Percentiles rank a stretch among this genome's conserved stretches.
Evolutionary conservation across 2,888 invertebrate genomes (phyloP).

Genomic region (Tetanocera ferruginea): DNA sequence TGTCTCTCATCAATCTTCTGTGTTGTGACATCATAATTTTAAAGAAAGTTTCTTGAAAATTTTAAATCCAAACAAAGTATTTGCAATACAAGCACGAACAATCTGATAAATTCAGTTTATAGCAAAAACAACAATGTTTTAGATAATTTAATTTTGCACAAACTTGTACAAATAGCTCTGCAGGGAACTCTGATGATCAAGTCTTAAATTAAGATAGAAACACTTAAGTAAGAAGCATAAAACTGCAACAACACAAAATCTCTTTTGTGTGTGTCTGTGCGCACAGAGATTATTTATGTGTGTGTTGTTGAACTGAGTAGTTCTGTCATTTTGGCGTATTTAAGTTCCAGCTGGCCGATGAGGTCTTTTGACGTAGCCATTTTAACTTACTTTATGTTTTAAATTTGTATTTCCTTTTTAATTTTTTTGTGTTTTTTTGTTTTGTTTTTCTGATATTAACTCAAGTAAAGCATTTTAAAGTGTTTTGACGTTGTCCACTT

Average conservation of each 20-base stretch:
- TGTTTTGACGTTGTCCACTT: neutral
- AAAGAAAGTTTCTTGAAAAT: no score
- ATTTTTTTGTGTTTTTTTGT: neutral
- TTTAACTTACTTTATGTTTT: neutral
- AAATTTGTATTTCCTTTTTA: neutral
- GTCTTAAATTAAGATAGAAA: neutral
- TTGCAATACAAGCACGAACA: no score
- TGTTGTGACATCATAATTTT: no score
- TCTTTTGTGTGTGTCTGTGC: neutral
- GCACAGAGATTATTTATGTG: neutral
- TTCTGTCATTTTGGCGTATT: neutral
- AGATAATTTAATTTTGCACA: neutral
- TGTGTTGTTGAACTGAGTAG: neutral
- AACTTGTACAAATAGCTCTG: neutral
- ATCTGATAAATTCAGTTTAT: no score
- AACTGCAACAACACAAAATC: neutral
- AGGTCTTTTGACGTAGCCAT: conserved; percentile 5
- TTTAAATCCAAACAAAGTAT: no score
- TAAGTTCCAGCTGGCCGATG: neutral
- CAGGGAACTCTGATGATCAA: neutral
- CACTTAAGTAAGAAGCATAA: neutral
- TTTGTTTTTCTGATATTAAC: neutral
- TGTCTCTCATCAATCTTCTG: no score
- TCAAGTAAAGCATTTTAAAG: neutral
- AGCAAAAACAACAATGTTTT: neutral